Conservation (phyloP, 1,140 invertebrate genomes). For the Dinothrombium tinctorium region DNA sequence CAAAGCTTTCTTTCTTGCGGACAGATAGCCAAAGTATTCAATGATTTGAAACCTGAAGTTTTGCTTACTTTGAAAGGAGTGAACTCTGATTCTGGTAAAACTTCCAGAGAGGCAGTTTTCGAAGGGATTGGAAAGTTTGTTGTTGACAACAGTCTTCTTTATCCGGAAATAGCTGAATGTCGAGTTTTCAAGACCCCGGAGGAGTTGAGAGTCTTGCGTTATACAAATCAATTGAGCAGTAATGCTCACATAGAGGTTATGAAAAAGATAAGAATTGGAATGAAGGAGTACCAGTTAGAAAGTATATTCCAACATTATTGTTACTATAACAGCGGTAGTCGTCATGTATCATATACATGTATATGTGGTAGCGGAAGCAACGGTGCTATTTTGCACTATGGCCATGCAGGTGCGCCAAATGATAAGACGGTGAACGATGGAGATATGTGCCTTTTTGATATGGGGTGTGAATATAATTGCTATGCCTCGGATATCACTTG, state of each 20-base stretch:
- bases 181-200: slow-evolving; percentile 66
- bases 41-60: slow-evolving; percentile 23
- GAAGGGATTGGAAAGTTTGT: slow-evolving; percentile 54
- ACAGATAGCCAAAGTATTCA: slow-evolving; percentile 29
- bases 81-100: slow-evolving; percentile 65
- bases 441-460: slow-evolving; percentile 88
- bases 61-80: slow-evolving; percentile 38
- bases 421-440: slow-evolving; percentile 48
- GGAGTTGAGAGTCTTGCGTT: slow-evolving; percentile 73
- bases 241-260: slow-evolving; percentile 73
- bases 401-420: slow-evolving; percentile 85
- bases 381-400: slow-evolving; percentile 77
- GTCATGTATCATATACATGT: slow-evolving; percentile 73
- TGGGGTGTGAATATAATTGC: slow-evolving; percentile 92
- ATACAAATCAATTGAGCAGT: slow-evolving; percentile 66
- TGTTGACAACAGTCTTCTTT: slow-evolving; percentile 42
- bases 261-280: slow-evolving; percentile 39
- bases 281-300: slow-evolving; percentile 80
- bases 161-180: slow-evolving; percentile 51
- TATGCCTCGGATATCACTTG: slow-evolving; percentile 94
- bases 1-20: not conserved
- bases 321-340: slow-evolving; percentile 42
- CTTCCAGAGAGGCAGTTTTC: slow-evolving; percentile 46
- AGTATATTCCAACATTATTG: slow-evolving; percentile 53
- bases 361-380: slow-evolving; percentile 80